phyloP scores from a whole-genome alignment of 30 jellyfish, hydroid and myxozoan genomes.

The Turritopsis dohrnii region DNA sequence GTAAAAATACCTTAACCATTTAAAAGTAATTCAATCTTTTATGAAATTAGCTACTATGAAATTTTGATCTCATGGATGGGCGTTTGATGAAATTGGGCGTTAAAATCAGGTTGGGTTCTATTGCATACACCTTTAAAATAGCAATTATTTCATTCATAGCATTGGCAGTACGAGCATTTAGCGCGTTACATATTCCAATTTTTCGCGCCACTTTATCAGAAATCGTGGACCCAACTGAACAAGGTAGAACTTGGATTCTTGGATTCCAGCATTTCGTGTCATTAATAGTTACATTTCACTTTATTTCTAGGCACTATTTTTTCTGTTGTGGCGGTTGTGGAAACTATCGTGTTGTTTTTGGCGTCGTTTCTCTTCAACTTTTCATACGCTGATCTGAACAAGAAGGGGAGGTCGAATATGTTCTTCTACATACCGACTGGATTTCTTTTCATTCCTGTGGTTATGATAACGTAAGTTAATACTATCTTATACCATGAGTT shows the following conservation, averaged over 20 bases:
- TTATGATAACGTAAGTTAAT: conserved; percentile 3
- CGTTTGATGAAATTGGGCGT: no score
- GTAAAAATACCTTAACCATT: no score
- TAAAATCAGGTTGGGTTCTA: no score
- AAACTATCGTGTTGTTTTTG: conserved; percentile 40
- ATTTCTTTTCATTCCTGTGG: not conserved
- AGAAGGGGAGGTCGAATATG: conserved; percentile 39
- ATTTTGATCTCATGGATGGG: no score
- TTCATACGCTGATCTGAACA: conserved; percentile 36
- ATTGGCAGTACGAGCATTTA: not conserved
- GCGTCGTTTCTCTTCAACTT: conserved; percentile 51
- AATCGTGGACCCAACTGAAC: conserved; percentile 65
- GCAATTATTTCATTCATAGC: not conserved
- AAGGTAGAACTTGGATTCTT: no score
- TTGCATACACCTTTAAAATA: no score
- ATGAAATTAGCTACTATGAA: no score
- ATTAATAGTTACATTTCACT: no score
- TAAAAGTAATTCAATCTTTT: no score
- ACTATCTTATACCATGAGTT: no score
- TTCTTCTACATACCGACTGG: conserved; percentile 28
- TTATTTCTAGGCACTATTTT: conserved; percentile 43
- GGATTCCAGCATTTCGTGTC: no score
- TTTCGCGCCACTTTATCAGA: conserved; percentile 55
- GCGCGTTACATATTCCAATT: conserved; percentile 19
- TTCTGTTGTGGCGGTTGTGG: conserved; percentile 57